Base-by-base conservation (phyloP, 2,888 invertebrate genomes). In the Dolichomitus sp. region DNA sequence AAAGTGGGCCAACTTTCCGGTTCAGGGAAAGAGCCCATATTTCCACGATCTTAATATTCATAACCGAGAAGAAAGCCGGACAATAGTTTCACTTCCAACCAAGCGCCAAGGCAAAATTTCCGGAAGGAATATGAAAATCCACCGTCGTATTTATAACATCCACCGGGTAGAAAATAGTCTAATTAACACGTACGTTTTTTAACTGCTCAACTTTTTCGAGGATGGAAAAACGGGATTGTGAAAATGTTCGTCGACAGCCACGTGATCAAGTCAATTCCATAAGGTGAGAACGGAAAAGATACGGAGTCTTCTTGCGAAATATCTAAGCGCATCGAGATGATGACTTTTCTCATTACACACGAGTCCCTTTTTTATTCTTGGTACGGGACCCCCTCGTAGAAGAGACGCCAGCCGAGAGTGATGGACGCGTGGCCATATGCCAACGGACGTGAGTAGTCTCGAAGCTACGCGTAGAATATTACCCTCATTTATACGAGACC, bases 41-140 rank as follows among this genome's bases (percentile, higher is more conserved):
- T 87, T 87, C 85, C 82, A 88, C 81, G 86, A 81, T 86, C 88
- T 90, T 89, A 90, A 88, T 90, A 90, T 89, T 90, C 89, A 90
- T 89, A 89, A 88, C 88, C 81, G 80, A 74, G 79, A 77, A 86
- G 85, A 86, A 84, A 84, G 79, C 79, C 74, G 81, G 86, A 86
- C 88, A 87, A 87, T 88, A 84, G 84, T 87, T 87, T 87, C 57
- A 42, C 78, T 84, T 81, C 78, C 73, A 57, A 52, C 40, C 40
- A 42, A 70, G 40, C 69, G 50, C 68, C 27, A 77, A 69, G 69
- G 50, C n/a, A 73, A 57, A 72, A 75, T 75, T 59, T 59, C 75
- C 75, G 17, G 14, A 42, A 40, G 76, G 14, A 57, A n/a, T 37
- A 33, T 37, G 73, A 57, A 50, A 78, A 69, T 30, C 59, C 14